phyloP scores from a whole-genome alignment of 2,888 invertebrate genomes.

The Colletes collaris region DNA sequence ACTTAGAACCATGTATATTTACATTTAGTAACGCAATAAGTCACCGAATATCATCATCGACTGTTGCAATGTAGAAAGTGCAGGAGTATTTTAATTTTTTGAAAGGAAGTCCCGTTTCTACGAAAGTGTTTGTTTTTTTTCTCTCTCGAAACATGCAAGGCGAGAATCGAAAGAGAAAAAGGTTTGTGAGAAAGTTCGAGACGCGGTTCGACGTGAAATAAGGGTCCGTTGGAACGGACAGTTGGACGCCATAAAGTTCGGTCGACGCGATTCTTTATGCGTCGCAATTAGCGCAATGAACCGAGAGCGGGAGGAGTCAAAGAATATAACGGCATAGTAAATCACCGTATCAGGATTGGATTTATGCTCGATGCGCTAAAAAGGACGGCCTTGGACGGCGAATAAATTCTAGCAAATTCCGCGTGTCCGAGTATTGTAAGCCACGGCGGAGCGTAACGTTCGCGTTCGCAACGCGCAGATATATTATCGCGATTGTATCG shows the following conservation, averaged over 20 bases:
- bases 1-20: too few relatives aligned
- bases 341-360: constrained; percentile 38
- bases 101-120: too few relatives aligned
- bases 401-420: constrained; percentile 60
- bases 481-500: constrained; percentile 64
- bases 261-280: neutral
- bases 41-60: too few relatives aligned
- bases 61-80: too few relatives aligned
- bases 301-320: neutral
- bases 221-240: neutral
- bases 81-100: too few relatives aligned
- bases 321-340: constrained; percentile 19
- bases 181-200: too few relatives aligned
- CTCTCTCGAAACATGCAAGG: too few relatives aligned
- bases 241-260: constrained; percentile 32
- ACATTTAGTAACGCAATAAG: too few relatives aligned
- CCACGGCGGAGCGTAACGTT: constrained; percentile 58
- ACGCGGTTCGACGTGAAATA: neutral
- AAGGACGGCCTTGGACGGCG: constrained; percentile 34
- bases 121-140: too few relatives aligned
- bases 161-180: too few relatives aligned
- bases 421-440: constrained; percentile 31
- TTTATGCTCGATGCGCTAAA: constrained; percentile 30
- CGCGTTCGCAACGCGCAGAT: constrained; percentile 49
- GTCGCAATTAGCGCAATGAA: constrained; percentile 19